Evolutionary conservation across 2,888 invertebrate genomes (phyloP), one percentile per base, ranked within the genome.

Genomic region (Amblyjoppa fuscipennis): DNA sequence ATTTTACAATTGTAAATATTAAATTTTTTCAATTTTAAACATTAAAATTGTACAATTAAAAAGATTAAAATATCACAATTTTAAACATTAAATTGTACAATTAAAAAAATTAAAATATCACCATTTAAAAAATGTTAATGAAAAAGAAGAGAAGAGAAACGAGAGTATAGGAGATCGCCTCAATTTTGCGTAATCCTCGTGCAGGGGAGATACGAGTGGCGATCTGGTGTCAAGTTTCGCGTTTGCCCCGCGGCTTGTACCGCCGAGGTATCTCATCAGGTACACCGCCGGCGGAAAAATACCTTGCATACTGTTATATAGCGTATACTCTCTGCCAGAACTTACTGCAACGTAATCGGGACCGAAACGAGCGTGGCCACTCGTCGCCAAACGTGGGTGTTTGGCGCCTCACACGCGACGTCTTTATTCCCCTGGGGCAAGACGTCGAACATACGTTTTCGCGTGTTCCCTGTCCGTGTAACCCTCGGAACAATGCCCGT

Each of bases 401-500:
- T 86, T 88, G 90, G 90, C 91, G 92, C 91, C 91, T 91, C 90
- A 88, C 87, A 85, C 87, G 84, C 90, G 92, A 92, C 90, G 91
- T 92, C 93, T 93, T 91, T 92, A 93, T 93, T 91, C 83, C 87
- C 79, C 66, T 66, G 66, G 38, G 81, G 87, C 82, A 74, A 86
- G 90, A 90, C 91, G 87, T 90, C 85, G 91, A 90, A 90, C 92
- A 91, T 92, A 89, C 90, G 90, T 92, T 92, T 91, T 88, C 88
- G 81, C 90, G 87, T 91, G 89, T 91, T 89, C 88, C 87, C 87
- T 86, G 91, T 90, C 89, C 88, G 59, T 86, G 77, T 81, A 79
- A 74, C 66, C 16, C 20, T 59, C 79, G 88, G 79, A 88, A 91
- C 90, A 91, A 91, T 90, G 90, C 86, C 82, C 89, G 79, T 91